A percentile compares a stretch with the other conserved stretches of the same genome.
These are phyloP conservation scores for Champsocephalus gunnari DNA, from an alignment of 2,797 vertebrate species.

Conservation along the genomic window DNA sequence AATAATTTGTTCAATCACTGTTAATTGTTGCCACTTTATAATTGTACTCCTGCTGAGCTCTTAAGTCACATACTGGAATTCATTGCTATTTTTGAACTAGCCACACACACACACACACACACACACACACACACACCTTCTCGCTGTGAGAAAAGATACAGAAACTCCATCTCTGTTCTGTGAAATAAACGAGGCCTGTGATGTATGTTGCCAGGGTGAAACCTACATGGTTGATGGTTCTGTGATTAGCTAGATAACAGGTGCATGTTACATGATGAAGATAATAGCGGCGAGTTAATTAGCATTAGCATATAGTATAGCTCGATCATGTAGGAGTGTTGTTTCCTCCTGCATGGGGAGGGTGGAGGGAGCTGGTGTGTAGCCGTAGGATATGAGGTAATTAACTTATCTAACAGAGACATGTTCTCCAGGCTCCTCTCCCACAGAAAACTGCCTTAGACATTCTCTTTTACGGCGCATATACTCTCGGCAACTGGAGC, in stretches of 20 bases:
- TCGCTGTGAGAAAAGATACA: constrained; percentile 9
- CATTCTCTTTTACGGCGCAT: constrained; percentile 53
- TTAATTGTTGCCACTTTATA: constrained; percentile 40
- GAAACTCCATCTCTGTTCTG: not conserved
- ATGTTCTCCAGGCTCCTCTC: constrained; percentile 62
- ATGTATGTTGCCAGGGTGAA: constrained; percentile 21
- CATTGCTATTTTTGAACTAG: constrained; percentile 45
- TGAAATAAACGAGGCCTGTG: constrained; percentile 27
- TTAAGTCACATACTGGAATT: constrained; percentile 16
- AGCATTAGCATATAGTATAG: constrained; percentile 53
- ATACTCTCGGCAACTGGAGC: constrained; percentile 61
- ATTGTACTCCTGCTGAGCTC: constrained; percentile 19
- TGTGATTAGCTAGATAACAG: constrained; percentile 38
- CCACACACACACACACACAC: constrained; percentile 3
- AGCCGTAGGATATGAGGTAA: constrained; percentile 73
- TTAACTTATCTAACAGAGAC: constrained; percentile 78
- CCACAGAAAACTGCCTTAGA: constrained; percentile 62
- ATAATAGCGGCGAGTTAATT: constrained; percentile 51
- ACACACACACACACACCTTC: not conserved
- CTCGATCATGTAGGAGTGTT: constrained; percentile 64
- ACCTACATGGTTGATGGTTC: constrained; percentile 17
- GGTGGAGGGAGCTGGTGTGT: constrained; percentile 27
- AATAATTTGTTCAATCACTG: constrained; percentile 26
- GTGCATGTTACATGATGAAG: constrained; percentile 41
- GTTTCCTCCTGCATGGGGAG: constrained; percentile 48